A percentile compares a stretch with the other conserved stretches of the same genome.
phyloP scores from a whole-genome alignment of 2,888 invertebrate genomes.

The Eubasilissa splendida region DNA sequence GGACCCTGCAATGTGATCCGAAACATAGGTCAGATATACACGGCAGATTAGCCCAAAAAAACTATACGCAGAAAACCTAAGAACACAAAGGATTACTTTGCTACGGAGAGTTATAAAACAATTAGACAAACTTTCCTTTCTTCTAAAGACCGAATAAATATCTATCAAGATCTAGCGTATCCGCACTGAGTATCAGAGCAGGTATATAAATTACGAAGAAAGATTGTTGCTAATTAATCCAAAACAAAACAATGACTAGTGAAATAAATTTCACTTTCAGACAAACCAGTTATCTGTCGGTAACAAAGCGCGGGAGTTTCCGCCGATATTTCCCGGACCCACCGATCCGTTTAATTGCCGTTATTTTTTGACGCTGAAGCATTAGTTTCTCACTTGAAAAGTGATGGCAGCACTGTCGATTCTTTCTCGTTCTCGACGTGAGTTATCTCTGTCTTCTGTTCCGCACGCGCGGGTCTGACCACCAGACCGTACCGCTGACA shows the following conservation, averaged over 20 bases:
- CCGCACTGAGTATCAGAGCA: no score
- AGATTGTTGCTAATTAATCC: slow-evolving; percentile 17
- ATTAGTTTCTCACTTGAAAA: not conserved
- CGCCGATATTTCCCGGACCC: slow-evolving; percentile 1
- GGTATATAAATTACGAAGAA: not conserved
- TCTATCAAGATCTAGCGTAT: no score
- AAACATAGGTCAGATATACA: no score
- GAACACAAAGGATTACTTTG: no score
- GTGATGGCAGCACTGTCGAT: slow-evolving; percentile 13
- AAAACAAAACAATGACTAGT: slow-evolving; percentile 22
- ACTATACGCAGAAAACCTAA: no score
- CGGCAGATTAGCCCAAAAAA: no score
- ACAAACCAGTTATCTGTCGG: not conserved
- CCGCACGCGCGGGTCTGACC: not conserved
- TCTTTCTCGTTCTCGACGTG: slow-evolving; percentile 7
- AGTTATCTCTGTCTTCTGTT: not conserved
- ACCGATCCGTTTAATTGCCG: slow-evolving; percentile 24
- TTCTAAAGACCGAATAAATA: no score
- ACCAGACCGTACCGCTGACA: not conserved
- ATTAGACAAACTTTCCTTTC: no score
- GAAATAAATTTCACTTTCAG: slow-evolving; percentile 30
- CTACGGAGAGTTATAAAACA: no score
- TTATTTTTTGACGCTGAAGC: not conserved
- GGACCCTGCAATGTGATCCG: no score
- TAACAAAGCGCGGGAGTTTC: slow-evolving; percentile 8